These are phyloP conservation scores for Vicugna pacos DNA, from an alignment of 2,113 vertebrate species.

Conservation along the genomic window DNA sequence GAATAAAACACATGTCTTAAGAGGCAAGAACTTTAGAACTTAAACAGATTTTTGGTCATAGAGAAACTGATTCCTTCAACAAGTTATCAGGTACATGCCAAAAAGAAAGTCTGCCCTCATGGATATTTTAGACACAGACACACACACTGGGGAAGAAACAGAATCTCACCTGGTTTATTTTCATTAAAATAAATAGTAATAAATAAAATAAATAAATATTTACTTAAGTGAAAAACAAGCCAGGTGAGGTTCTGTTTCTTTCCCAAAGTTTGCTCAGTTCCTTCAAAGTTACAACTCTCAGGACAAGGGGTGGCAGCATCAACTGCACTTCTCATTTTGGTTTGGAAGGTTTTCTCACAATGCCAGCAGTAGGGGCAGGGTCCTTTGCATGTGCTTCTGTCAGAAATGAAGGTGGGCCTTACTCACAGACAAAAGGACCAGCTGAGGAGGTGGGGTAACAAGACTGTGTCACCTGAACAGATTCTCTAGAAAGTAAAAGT, in stretches of 20 bases:
- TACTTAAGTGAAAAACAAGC: constrained; percentile 11
- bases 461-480: neutral
- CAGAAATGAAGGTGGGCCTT: neutral
- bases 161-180: neutral
- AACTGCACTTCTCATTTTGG: neutral
- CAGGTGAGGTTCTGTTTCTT: neutral
- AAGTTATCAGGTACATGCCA: neutral
- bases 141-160: neutral
- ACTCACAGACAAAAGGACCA: neutral
- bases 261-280: neutral
- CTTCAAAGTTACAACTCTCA: neutral
- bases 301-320: neutral
- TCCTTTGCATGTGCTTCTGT: neutral
- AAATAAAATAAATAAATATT: neutral
- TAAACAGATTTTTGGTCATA: neutral
- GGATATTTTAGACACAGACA: neutral
- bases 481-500: neutral
- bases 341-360: neutral
- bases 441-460: neutral
- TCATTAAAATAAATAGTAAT: neutral
- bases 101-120: neutral
- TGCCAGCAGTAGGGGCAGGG: neutral
- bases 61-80: constrained; percentile 17
- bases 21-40: constrained; percentile 10
- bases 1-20: neutral